Evolutionary conservation across 2,888 invertebrate genomes (phyloP).

Genomic region (Tiliacea aurago): DNA sequence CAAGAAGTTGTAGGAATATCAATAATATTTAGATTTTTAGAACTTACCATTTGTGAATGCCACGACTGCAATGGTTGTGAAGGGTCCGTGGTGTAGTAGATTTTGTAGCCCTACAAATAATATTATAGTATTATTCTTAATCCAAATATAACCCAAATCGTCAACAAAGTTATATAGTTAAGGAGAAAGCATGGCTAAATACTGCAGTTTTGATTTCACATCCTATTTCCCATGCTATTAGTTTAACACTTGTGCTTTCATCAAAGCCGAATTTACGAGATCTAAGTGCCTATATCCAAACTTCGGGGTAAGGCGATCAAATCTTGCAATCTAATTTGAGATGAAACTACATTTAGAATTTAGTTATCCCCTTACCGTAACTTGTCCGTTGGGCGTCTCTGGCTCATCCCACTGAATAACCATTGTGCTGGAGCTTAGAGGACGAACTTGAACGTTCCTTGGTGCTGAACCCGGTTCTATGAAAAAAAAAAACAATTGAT

Average conservation of each 20-base stretch:
- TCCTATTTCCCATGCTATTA: conserved; percentile 15
- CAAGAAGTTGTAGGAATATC: not conserved
- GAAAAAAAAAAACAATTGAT: conserved; percentile 37
- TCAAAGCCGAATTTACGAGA: conserved; percentile 51
- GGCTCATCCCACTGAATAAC: conserved; percentile 99
- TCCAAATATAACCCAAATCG: not conserved
- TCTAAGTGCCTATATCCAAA: conserved; percentile 38
- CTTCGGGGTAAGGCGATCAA: conserved; percentile 60
- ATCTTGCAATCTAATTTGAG: conserved; percentile 60
- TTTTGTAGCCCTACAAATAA: conserved; percentile 96
- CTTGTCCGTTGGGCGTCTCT: conserved; percentile 99
- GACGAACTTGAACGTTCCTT: conserved; percentile 97
- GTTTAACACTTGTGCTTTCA: conserved; percentile 37
- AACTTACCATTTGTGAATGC: conserved; percentile 96
- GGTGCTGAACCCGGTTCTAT: conserved; percentile 99
- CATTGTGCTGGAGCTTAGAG: conserved; percentile 98
- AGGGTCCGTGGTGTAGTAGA: conserved; percentile 98
- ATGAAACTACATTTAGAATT: conserved; percentile 45
- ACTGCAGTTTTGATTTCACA: not conserved
- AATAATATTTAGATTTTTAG: not conserved
- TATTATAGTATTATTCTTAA: not conserved
- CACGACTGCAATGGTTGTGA: conserved; percentile 96
- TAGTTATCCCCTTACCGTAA: conserved; percentile 93
- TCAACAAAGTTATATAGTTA: not conserved
- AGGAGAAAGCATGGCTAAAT: not conserved